Evolutionary conservation across 2,797 vertebrate genomes (phyloP), one percentile per base, ranked within the genome.

Genomic region (Apogon hyalosoma): DNA sequence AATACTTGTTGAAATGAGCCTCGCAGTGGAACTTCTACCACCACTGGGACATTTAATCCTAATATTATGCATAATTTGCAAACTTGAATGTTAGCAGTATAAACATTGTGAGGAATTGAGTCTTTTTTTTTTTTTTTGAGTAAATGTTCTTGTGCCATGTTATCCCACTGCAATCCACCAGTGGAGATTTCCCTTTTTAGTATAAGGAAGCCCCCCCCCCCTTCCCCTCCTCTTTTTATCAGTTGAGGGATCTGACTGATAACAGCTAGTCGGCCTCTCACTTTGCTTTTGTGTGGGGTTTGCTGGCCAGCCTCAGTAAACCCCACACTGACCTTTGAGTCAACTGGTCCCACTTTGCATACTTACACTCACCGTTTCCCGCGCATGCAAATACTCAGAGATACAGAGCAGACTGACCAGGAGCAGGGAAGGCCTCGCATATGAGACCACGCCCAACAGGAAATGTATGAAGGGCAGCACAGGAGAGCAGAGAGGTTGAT

Each of bases 291-390:
- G 21, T 24, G 21, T 24, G 21, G 21, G 21, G 2, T 52, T 39
- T 40, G 38, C 31, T 49, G 61, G 7, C 6, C 39, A 39, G 48
- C 43, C 47, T 50, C 21, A 41, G 42, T 45, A 64, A 65, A 76
- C 68, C 60, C 67, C 75, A 60, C 43, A 1, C 56, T 93, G 90
- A 93, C 88, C 93, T 93, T 93, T 93, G 70, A 82, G 89, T 92
- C 90, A 90, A 83, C 91, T 81, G 79, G 52, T 45, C 28, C 52
- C 9, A 6, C 83, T 94, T 94, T 94, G 88, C 93, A 94, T 93
- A 83, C 64, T 68, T 70, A 63, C 39, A 43, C 65, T 77, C 63
- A 4, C 65, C 33, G 45, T 90, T 92, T 92, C 77, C 82, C 77
- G 73, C 67, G 69, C 70, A 92, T 92, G 90, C 90, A 93, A 94